Conservation (phyloP, 1,140 invertebrate species). For the Heliconius nattereri region DNA sequence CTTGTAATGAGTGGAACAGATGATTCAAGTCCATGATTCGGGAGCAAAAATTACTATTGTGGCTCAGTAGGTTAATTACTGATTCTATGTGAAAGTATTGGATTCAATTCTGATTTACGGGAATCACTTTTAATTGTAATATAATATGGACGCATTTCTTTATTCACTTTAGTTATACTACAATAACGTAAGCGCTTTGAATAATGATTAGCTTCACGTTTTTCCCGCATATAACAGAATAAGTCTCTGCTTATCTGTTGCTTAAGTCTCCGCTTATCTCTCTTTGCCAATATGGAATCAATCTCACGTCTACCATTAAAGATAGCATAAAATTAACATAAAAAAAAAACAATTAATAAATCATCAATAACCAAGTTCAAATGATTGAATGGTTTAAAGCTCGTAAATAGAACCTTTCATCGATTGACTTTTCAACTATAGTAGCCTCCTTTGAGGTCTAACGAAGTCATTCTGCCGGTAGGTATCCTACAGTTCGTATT, state of each 20-base stretch:
- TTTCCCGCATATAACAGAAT: too few species aligned
- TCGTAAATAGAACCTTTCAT: slow-evolving; percentile 6
- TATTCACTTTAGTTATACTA: too few species aligned
- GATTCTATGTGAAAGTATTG: too few species aligned
- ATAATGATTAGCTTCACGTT: too few species aligned
- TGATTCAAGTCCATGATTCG: neutral
- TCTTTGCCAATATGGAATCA: too few species aligned
- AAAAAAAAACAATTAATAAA: neutral
- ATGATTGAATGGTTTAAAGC: neutral
- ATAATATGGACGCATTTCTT: too few species aligned
- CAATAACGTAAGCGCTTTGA: too few species aligned
- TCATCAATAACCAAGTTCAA: neutral
- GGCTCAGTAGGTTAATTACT: too few species aligned
- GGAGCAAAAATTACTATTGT: neutral
- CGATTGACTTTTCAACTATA: slow-evolving; percentile 14
- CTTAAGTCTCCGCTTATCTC: too few species aligned
- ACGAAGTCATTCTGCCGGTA: slow-evolving; percentile 27
- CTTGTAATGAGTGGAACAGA: slow-evolving; percentile 21
- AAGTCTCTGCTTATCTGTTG: too few species aligned
- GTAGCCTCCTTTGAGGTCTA: slow-evolving; percentile 9
- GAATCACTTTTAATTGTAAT: too few species aligned
- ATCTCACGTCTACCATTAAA: neutral
- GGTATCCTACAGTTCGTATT: neutral
- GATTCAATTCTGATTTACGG: too few species aligned
- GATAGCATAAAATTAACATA: neutral